These are phyloP conservation scores for Zonotrichia albicollis DNA, from an alignment of 2,797 vertebrate genomes.

Conservation along the genomic window DNA sequence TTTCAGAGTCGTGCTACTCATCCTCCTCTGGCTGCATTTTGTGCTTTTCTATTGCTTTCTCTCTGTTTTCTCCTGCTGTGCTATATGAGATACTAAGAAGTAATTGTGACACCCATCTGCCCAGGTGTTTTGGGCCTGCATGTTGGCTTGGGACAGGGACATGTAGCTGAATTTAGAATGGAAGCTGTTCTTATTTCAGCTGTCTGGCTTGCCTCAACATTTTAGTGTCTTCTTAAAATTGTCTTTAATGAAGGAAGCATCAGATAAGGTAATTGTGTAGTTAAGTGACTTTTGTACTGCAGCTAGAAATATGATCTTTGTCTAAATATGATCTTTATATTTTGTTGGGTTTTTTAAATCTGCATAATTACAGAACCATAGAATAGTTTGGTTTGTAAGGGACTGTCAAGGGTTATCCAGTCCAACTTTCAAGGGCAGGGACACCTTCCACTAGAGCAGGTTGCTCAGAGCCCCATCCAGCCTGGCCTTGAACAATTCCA, in stretches of 20 bases:
- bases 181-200: not conserved
- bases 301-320: not conserved
- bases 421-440: not conserved
- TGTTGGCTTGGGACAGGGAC: not conserved
- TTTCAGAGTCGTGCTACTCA: not conserved
- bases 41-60: not conserved
- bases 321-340: not conserved
- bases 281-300: not conserved
- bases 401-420: not conserved
- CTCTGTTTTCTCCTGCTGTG: not conserved
- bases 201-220: not conserved
- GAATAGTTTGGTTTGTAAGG: not conserved
- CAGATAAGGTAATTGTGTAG: not conserved
- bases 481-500: not conserved
- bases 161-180: not conserved
- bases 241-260: not conserved
- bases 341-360: not conserved
- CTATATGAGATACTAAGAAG: not conserved
- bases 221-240: not conserved
- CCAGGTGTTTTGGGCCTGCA: not conserved
- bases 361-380: not conserved
- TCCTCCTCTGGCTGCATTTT: not conserved
- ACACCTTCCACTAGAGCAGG: not conserved
- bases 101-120: not conserved
- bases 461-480: not conserved